phyloP scores from a whole-genome alignment of 2,113 vertebrate species.

The Saguinus midas region DNA sequence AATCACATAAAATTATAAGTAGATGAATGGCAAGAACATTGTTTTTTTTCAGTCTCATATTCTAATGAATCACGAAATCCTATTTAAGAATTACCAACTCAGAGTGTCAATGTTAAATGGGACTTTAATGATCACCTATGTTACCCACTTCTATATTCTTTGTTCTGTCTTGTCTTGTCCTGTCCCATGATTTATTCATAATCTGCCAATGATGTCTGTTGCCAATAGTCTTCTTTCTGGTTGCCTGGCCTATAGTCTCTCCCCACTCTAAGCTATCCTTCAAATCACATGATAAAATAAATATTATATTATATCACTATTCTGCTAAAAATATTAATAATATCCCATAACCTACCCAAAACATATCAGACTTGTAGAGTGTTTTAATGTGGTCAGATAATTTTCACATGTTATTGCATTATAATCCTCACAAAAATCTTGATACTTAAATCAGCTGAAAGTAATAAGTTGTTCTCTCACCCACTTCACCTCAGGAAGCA shows the following conservation, averaged over 20 bases:
- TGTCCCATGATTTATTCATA: neutral
- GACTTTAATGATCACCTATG: neutral
- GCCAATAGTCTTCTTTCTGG: neutral
- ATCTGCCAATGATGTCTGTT: neutral
- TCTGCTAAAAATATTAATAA: neutral
- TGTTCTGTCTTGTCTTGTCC: neutral
- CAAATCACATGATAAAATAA: neutral
- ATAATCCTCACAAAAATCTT: conserved; percentile 5
- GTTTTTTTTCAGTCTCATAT: neutral
- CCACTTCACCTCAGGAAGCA: neutral
- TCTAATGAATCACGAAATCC: neutral
- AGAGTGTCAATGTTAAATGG: neutral
- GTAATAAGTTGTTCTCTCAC: neutral
- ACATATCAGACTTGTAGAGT: neutral
- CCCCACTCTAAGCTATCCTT: neutral
- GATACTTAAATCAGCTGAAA: neutral
- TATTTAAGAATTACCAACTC: neutral
- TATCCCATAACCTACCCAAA: neutral
- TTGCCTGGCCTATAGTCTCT: neutral
- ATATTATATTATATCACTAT: neutral
- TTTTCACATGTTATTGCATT: neutral
- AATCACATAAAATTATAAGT: neutral
- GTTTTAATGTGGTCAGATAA: neutral
- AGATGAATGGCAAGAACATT: neutral
- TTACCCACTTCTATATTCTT: neutral